Percentiles rank a stretch among this genome's conserved stretches.
Conservation (phyloP, 1,140 invertebrate genomes). For the Zaprionus nigranus region DNA sequence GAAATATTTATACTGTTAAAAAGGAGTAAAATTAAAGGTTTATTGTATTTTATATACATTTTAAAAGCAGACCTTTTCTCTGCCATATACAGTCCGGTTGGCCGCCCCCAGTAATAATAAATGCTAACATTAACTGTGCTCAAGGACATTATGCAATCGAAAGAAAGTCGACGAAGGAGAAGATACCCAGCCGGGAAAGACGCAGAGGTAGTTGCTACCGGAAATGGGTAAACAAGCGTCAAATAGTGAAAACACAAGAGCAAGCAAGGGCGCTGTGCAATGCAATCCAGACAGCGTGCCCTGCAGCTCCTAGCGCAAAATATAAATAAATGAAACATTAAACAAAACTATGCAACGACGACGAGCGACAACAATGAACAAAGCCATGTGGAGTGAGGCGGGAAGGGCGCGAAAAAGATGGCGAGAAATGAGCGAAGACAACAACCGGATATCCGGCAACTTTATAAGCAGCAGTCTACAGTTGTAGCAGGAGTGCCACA, state of each 20-base stretch:
- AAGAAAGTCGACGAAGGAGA: slow-evolving; percentile 11
- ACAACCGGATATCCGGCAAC: slow-evolving; percentile 82
- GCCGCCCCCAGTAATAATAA: slow-evolving; percentile 36
- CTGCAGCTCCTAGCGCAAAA: slow-evolving; percentile 25
- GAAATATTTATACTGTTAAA: no score
- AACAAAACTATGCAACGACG: slow-evolving; percentile 56
- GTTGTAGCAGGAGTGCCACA: slow-evolving; percentile 40
- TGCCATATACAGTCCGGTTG: no score
- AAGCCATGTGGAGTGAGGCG: slow-evolving; percentile 20
- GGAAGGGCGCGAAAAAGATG: slow-evolving; percentile 54
- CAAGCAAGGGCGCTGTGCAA: slow-evolving; percentile 39
- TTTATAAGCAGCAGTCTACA: slow-evolving; percentile 75
- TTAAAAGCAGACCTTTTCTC: not conserved
- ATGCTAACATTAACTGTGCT: slow-evolving; percentile 17
- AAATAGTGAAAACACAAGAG: slow-evolving; percentile 76
- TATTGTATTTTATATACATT: not conserved
- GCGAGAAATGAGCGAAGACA: slow-evolving; percentile 82
- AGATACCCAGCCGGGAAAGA: slow-evolving; percentile 6
- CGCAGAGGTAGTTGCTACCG: slow-evolving; percentile 65
- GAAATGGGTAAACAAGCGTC: slow-evolving; percentile 83
- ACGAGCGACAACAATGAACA: slow-evolving; percentile 34
- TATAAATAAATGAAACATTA: slow-evolving; percentile 79
- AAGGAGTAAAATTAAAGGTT: no score
- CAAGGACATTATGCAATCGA: slow-evolving; percentile 39
- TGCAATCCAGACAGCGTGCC: slow-evolving; percentile 36